These are phyloP conservation scores for Oedothorax gibbosus DNA, from an alignment of 1,140 invertebrate genomes.

Conservation along the genomic window DNA sequence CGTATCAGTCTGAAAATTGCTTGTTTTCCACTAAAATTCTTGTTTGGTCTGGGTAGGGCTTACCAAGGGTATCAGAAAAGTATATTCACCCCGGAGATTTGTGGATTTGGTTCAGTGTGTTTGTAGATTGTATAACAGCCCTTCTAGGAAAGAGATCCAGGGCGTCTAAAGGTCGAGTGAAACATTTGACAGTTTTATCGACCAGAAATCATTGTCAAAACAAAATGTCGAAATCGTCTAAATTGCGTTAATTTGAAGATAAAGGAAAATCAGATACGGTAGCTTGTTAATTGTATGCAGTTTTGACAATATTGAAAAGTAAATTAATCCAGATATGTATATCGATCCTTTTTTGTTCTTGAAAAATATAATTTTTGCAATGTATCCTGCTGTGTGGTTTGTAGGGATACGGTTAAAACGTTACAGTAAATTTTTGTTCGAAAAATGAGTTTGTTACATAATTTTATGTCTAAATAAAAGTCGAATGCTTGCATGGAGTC, in stretches of 20 bases:
- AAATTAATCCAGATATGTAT: too few species aligned
- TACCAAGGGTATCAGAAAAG: constrained; percentile 17
- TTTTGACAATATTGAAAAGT: not conserved
- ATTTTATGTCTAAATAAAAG: too few species aligned
- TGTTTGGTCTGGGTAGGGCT: not conserved
- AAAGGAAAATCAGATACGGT: not conserved
- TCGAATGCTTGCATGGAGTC: too few species aligned
- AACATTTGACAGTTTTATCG: not conserved
- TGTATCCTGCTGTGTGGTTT: too few species aligned
- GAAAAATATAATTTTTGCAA: too few species aligned
- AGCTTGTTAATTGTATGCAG: not conserved
- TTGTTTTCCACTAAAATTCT: not conserved
- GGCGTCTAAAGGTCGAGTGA: not conserved
- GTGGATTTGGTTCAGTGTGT: not conserved
- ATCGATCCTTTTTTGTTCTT: too few species aligned
- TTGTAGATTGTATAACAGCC: constrained; percentile 9
- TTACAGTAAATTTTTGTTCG: too few species aligned
- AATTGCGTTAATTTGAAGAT: not conserved
- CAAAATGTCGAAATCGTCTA: not conserved
- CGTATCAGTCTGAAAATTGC: not conserved
- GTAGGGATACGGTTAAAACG: too few species aligned
- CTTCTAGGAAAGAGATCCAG: not conserved
- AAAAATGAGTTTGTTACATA: too few species aligned
- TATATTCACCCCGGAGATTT: constrained; percentile 29
- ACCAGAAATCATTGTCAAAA: not conserved